Base-by-base conservation (phyloP, 2,113 vertebrate species). In the Enhydra lutris region DNA sequence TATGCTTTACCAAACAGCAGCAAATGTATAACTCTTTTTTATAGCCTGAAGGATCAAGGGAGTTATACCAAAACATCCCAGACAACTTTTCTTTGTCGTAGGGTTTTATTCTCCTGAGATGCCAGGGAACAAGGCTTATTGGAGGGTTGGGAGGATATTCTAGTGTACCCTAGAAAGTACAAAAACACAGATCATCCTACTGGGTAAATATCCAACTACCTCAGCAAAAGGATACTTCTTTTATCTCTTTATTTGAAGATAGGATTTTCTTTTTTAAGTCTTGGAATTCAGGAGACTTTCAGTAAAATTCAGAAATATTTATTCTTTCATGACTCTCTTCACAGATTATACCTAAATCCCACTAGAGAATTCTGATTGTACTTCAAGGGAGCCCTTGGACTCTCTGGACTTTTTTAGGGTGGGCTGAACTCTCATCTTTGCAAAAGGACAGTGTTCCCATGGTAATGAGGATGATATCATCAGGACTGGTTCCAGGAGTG, bases 401-500 rank as follows among this genome's bases (percentile, higher is more conserved):
- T 34, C 31, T 36, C 79, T 84, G n/a, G 87, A 87, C 36, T 29
- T 89, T 92, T 87, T 90, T 85, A 95, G 83, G 80, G 57, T 89
- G 71, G n/a, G 89, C 63, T 94, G 95, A 76, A 59, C 52, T 92
- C 91, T 97, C 63, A 95, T 98, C 97, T 98, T 80, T 96, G 74
- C 78, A 26, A 74, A 96, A 95, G 81, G 78, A 86, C 67, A 20
- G 39, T 42, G 94, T 98, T 98, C 94, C 98, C 87, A 97, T 95
- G 95, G 97, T 12, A 67, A 98, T 3, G 74, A 87, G 83, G 85
- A 96, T 12, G 96, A 94, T 57, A 81, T 85, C 94, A 95, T 95
- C 97, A 95, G 97, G 96, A 91, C 36, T 69, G 83, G 92, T 83
- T 73, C n/a, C 23, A 92, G 86, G 96, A 96, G 97, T 88, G 91